A percentile compares a stretch with the other conserved stretches of the same genome.
These are phyloP conservation scores for Andrena trimmerana DNA, from an alignment of 2,888 invertebrate species.

Conservation along the genomic window DNA sequence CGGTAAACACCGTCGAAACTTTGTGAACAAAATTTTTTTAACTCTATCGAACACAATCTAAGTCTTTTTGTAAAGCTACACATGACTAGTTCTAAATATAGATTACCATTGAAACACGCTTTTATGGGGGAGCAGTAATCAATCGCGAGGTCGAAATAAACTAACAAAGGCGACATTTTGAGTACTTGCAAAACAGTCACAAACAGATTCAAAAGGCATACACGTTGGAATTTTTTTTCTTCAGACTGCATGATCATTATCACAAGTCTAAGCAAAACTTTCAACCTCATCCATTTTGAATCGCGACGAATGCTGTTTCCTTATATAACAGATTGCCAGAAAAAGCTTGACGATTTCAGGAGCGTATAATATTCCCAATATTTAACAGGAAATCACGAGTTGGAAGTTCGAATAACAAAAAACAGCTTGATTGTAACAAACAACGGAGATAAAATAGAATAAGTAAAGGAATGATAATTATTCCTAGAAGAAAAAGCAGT, in stretches of 20 bases:
- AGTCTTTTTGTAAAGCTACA: constrained; percentile 66
- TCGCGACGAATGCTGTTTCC: not conserved
- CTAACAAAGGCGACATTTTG: not conserved
- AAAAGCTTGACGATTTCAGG: not conserved
- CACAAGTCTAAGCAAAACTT: not conserved
- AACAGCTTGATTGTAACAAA: too few species aligned
- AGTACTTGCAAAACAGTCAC: not conserved
- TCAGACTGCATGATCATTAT: not conserved
- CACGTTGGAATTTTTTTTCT: not conserved
- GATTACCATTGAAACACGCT: constrained; percentile 40
- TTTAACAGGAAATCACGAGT: not conserved
- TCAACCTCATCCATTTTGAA: not conserved
- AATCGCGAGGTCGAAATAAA: not conserved
- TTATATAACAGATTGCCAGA: not conserved
- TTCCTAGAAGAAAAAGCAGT: too few species aligned
- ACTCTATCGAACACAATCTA: constrained; percentile 47
- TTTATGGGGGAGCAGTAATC: constrained; percentile 22
- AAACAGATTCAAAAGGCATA: not conserved
- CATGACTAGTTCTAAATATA: constrained; percentile 72
- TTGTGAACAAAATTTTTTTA: constrained; percentile 25
- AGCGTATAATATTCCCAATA: not conserved
- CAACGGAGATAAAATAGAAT: too few species aligned
- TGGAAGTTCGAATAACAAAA: constrained; percentile 1
- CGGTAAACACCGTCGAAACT: constrained; percentile 17
- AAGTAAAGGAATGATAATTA: too few species aligned